Evolutionary conservation across 37 sponge, comb jelly and placozoan genomes (phyloP), one percentile per base, ranked within the genome.

Genomic region (Cliona cf. orientalis): DNA sequence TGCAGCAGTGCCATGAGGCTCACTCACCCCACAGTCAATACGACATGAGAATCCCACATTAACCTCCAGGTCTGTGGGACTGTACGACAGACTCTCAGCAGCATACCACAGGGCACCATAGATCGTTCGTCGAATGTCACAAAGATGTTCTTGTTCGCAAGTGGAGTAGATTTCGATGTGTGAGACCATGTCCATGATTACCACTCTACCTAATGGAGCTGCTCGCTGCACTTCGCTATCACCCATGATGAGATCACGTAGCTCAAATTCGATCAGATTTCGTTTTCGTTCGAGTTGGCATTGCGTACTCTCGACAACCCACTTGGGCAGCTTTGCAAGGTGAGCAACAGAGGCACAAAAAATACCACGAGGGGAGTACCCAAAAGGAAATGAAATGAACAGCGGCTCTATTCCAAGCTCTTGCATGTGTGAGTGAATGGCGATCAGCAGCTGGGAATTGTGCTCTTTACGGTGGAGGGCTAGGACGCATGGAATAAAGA

Each of bases 401-500:
- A 67, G 33, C 3, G 68, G 68, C 4, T n/a, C n/a, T 5, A 67
- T 67, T 33, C 17, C 17, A 67, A 19, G 32, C 14, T 67, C 39
- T 36, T 35, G 4, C 68, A 67, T 67, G 19, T 5, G 12, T 17
- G 19, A 17, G 7, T 7, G 37, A 33, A 7, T 36, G 9, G 32
- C 39, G 14, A 14, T 49, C 9, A 14, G 53, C 14, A 49, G 53
- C 14, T 49, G 9, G 53, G 53, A 37, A 11, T 37, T 37, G 63
- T 28, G 23, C 36, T 67, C 68, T 6, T 7, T 61, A 5, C 14
- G 23, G 23, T 61, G n/a, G 28, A 31, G 17, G 17, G 68, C 40
- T 67, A 67, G 33, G 36, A 67, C 68, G 36, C 68, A 67, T 67
- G 68, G 68, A 37, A 67, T 67, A 40, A 67, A 67, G 39, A 37